phyloP scores from a whole-genome alignment of 2,113 vertebrate species.

The Saguinus imperator region DNA sequence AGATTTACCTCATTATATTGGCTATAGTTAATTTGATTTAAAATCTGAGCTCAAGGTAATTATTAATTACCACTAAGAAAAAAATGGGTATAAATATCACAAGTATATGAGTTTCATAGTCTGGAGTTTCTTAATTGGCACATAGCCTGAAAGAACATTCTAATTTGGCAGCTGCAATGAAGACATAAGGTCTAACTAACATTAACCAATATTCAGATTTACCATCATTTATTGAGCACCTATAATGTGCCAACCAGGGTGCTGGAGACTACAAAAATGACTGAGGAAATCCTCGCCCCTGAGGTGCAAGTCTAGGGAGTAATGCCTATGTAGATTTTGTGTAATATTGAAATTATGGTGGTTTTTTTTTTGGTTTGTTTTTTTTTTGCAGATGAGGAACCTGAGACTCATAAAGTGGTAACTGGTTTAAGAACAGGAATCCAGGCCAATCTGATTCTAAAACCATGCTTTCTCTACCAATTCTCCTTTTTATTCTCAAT shows the following conservation, averaged over 20 bases:
- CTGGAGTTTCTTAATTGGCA: constrained; percentile 43
- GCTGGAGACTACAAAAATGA: background rate
- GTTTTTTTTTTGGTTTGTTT: background rate
- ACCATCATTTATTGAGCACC: background rate
- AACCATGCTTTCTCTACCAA: background rate
- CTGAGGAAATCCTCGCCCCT: background rate
- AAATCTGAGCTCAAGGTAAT: constrained; percentile 43
- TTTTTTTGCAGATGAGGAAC: background rate
- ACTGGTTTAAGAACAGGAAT: background rate
- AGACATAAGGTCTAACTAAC: constrained; percentile 42
- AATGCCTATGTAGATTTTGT: background rate
- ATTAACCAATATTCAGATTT: background rate
- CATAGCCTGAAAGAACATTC: background rate
- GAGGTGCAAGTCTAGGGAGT: background rate
- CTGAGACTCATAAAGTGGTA: background rate
- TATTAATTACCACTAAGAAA: constrained; percentile 33
- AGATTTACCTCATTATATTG: constrained; percentile 4
- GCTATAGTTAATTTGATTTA: constrained; percentile 40
- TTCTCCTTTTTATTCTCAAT: background rate
- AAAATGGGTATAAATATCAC: background rate
- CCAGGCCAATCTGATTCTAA: background rate
- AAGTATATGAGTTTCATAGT: constrained; percentile 10
- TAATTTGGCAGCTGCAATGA: constrained; percentile 38
- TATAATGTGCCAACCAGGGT: background rate
- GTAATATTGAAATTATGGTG: background rate